phyloP scores from a whole-genome alignment of 2,888 invertebrate genomes.

The Agrotis ipsilon region DNA sequence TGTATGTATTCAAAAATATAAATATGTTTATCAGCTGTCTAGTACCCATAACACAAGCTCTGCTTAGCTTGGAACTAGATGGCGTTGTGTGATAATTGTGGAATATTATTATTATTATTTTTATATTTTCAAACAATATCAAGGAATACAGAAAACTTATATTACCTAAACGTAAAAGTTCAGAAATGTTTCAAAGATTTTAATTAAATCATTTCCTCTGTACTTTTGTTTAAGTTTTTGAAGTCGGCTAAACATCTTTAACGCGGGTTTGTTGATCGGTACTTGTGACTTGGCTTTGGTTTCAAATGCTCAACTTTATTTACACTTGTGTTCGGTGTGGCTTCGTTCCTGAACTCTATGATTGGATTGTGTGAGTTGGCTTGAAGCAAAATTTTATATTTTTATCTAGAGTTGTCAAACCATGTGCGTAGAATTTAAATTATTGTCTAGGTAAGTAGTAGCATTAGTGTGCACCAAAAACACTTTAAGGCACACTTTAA shows the following conservation, averaged over 20 bases:
- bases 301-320: constrained; percentile 37
- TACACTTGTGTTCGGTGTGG: constrained; percentile 1
- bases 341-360: constrained; percentile 29
- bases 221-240: constrained; percentile 60
- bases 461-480: too few species aligned
- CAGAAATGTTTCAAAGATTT: constrained; percentile 44
- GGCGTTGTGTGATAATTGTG: too few species aligned
- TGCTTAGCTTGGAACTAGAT: too few species aligned
- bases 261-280: constrained; percentile 47
- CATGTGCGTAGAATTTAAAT: background rate
- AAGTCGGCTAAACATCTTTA: constrained; percentile 50
- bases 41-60: too few species aligned
- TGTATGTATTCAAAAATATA: too few species aligned
- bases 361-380: background rate
- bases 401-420: background rate
- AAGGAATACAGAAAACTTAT: background rate
- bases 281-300: constrained; percentile 30
- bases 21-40: too few species aligned
- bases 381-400: background rate
- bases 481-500: too few species aligned
- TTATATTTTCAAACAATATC: background rate
- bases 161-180: background rate
- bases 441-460: too few species aligned
- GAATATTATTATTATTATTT: too few species aligned
- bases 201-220: constrained; percentile 51